These are phyloP conservation scores for Agrotis clavis DNA, from an alignment of 2,888 invertebrate genomes.

Conservation along the genomic window DNA sequence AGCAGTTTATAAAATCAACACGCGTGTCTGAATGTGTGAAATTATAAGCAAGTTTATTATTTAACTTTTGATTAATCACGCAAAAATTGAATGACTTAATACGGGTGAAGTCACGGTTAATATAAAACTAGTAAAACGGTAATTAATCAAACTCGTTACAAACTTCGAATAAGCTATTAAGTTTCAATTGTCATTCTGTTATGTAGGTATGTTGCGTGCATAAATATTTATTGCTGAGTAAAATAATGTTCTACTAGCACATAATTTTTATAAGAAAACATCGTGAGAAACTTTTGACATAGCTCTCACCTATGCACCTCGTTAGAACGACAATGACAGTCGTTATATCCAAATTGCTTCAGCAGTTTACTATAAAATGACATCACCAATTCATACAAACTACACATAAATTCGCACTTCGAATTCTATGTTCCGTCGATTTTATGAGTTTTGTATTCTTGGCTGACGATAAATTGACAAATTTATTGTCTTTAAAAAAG, in stretches of 20 bases:
- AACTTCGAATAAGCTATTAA: not conserved
- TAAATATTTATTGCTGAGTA: slow-evolving; percentile 24
- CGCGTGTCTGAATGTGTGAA: slow-evolving; percentile 14
- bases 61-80: slow-evolving; percentile 46
- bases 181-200: not conserved
- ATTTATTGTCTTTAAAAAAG: not conserved
- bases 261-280: slow-evolving; percentile 9
- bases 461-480: not conserved
- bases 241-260: not conserved
- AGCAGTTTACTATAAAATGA: slow-evolving; percentile 20
- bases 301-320: slow-evolving; percentile 35
- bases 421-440: not conserved
- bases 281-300: slow-evolving; percentile 31
- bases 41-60: slow-evolving; percentile 46
- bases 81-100: slow-evolving; percentile 10
- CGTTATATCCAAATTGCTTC: slow-evolving; percentile 37
- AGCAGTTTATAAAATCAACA: slow-evolving; percentile 43
- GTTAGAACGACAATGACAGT: slow-evolving; percentile 38
- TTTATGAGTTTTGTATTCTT: not conserved
- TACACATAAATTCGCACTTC: slow-evolving; percentile 24
- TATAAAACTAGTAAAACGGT: slow-evolving; percentile 25
- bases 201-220: not conserved
- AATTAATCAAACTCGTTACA: slow-evolving; percentile 31
- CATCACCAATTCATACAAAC: slow-evolving; percentile 25
- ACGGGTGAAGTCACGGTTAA: slow-evolving; percentile 29